These are phyloP conservation scores for Geotrupes spiniger DNA, from an alignment of 2,888 invertebrate genomes.

Conservation along the genomic window DNA sequence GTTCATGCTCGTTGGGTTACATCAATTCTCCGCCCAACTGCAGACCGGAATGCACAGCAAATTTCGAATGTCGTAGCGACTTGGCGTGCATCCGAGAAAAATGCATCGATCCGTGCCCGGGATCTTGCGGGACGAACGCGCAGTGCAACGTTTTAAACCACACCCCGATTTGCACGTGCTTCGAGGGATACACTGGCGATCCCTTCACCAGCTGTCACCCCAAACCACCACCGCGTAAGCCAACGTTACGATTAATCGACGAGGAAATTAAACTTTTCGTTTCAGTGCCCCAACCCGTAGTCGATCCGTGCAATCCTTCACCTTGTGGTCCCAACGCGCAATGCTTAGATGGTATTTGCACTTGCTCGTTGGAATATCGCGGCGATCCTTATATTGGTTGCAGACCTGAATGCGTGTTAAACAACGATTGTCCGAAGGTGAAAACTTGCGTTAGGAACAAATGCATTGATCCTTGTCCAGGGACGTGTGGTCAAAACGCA, in stretches of 20 bases:
- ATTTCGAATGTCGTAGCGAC: conserved; percentile 55
- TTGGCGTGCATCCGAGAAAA: conserved; percentile 56
- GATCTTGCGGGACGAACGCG: conserved; percentile 62
- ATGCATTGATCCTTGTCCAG: conserved; percentile 71
- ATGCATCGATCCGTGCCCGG: conserved; percentile 65
- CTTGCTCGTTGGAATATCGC: conserved; percentile 63
- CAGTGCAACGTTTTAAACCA: conserved; percentile 65
- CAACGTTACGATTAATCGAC: background rate
- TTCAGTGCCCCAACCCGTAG: conserved; percentile 38
- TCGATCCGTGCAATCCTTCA: conserved; percentile 66
- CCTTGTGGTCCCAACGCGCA: conserved; percentile 72
- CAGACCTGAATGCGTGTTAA: conserved; percentile 68
- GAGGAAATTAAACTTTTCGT: background rate
- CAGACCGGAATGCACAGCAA: conserved; percentile 56
- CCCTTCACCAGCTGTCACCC: conserved; percentile 53
- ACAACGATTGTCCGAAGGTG: conserved; percentile 65
- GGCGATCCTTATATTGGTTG: conserved; percentile 70
- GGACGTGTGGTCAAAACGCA: conserved; percentile 69
- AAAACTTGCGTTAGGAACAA: conserved; percentile 69
- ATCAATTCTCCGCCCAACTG: conserved; percentile 57
- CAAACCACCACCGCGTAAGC: conserved; percentile 39
- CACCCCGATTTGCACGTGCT: conserved; percentile 64
- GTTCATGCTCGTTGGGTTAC: conserved; percentile 54
- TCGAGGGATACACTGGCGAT: conserved; percentile 62
- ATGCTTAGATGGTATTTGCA: conserved; percentile 66